These are phyloP conservation scores for Diloba caeruleocephala DNA, from an alignment of 2,888 invertebrate genomes.

Conservation along the genomic window DNA sequence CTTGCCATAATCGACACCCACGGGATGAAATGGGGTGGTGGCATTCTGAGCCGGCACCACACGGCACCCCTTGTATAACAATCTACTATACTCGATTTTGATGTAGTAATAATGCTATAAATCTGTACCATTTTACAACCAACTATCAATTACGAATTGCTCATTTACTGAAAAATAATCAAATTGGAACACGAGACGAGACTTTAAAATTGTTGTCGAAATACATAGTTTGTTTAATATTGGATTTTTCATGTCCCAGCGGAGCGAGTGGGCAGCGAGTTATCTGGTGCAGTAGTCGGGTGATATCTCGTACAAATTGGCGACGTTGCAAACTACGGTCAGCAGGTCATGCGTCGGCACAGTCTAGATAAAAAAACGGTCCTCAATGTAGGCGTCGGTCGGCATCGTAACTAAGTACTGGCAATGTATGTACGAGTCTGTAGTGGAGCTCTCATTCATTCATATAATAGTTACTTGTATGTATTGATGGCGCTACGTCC, in stretches of 20 bases:
- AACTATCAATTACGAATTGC: constrained; percentile 7
- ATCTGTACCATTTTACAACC: constrained; percentile 24
- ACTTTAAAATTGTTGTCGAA: constrained; percentile 8
- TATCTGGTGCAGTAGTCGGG: constrained; percentile 53
- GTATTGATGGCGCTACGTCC: constrained; percentile 32
- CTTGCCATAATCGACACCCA: too few relatives aligned
- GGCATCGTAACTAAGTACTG: constrained; percentile 38
- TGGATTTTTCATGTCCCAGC: constrained; percentile 26
- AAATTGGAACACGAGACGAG: constrained; percentile 20
- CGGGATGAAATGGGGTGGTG: too few relatives aligned
- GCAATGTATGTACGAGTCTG: constrained; percentile 42
- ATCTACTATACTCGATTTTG: too few relatives aligned
- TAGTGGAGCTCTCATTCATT: constrained; percentile 46
- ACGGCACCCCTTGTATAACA: too few relatives aligned
- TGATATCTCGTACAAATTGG: constrained; percentile 74
- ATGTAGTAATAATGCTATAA: constrained; percentile 18
- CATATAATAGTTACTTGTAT: constrained; percentile 37
- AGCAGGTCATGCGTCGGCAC: constrained; percentile 65
- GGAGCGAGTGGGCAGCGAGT: constrained; percentile 28
- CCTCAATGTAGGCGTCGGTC: constrained; percentile 50
- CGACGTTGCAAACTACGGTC: constrained; percentile 73
- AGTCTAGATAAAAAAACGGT: constrained; percentile 67
- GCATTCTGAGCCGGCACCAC: too few relatives aligned
- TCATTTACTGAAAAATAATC: constrained; percentile 20
- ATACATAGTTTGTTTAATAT: constrained; percentile 1